Conservation (phyloP, 2,113 vertebrate genomes). For the Ploceus nigricollis region DNA sequence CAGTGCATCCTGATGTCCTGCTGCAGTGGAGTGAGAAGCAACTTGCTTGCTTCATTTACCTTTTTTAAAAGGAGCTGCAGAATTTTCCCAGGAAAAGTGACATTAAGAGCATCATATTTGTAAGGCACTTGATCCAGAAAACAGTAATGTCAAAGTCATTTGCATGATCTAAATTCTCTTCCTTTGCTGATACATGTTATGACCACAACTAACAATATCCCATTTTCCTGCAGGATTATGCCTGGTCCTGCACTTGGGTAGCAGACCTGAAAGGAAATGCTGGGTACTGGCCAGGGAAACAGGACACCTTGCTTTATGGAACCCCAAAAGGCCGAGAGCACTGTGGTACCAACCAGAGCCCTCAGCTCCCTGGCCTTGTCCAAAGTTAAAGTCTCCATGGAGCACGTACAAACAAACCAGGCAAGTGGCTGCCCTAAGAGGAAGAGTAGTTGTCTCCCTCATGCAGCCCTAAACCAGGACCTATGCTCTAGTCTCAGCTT, state of each 20-base stretch:
- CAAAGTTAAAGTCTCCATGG: neutral
- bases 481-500: neutral
- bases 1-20: neutral
- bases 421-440: neutral
- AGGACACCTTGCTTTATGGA: neutral
- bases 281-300: neutral
- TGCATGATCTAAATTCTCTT: neutral
- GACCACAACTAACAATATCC: neutral
- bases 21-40: neutral
- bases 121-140: neutral
- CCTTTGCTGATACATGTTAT: neutral
- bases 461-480: neutral
- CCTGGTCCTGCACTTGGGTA: neutral
- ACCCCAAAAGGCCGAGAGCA: neutral
- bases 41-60: neutral
- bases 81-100: neutral
- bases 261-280: neutral
- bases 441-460: neutral
- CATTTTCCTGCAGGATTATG: neutral
- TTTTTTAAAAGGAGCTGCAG: neutral
- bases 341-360: neutral
- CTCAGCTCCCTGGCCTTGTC: neutral
- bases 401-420: neutral
- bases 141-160: neutral
- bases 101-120: neutral